Evolutionary conservation across 2,113 vertebrate species (phyloP).

Genomic region (Epinephelus moara): DNA sequence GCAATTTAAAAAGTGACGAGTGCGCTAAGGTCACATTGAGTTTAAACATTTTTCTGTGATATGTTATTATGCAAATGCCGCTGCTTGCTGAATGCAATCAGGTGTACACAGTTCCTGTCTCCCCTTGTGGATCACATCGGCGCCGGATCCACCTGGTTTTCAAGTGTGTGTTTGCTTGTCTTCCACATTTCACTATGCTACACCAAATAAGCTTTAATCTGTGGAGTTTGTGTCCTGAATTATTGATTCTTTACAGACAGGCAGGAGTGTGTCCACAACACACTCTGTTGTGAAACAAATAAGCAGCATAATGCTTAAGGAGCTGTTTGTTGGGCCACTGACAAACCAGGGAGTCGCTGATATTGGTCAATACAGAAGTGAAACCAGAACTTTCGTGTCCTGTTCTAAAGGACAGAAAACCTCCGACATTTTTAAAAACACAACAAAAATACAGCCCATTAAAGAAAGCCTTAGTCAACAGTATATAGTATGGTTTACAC

Average conservation of each 20-base stretch:
- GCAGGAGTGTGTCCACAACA: neutral
- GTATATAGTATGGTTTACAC: neutral
- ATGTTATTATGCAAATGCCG: slow-evolving; percentile 42
- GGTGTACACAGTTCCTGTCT: neutral
- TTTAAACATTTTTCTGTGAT: slow-evolving; percentile 48
- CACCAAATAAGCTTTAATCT: neutral
- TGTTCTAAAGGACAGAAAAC: neutral
- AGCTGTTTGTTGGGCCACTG: neutral
- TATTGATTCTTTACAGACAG: slow-evolving; percentile 12
- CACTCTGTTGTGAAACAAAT: neutral
- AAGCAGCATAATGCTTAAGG: neutral
- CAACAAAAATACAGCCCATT: neutral
- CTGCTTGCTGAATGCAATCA: slow-evolving; percentile 8
- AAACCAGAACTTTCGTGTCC: neutral
- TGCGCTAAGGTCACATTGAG: slow-evolving; percentile 55
- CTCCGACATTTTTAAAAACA: neutral
- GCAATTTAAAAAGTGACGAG: slow-evolving; percentile 33
- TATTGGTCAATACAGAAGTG: neutral
- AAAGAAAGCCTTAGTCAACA: neutral
- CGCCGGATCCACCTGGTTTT: slow-evolving; percentile 12
- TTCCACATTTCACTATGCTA: neutral
- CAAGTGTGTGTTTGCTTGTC: neutral
- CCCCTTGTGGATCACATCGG: slow-evolving; percentile 17
- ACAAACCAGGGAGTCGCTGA: neutral
- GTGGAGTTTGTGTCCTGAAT: neutral